phyloP scores from a whole-genome alignment of 2,888 invertebrate genomes.

The Campoplex capitator region DNA sequence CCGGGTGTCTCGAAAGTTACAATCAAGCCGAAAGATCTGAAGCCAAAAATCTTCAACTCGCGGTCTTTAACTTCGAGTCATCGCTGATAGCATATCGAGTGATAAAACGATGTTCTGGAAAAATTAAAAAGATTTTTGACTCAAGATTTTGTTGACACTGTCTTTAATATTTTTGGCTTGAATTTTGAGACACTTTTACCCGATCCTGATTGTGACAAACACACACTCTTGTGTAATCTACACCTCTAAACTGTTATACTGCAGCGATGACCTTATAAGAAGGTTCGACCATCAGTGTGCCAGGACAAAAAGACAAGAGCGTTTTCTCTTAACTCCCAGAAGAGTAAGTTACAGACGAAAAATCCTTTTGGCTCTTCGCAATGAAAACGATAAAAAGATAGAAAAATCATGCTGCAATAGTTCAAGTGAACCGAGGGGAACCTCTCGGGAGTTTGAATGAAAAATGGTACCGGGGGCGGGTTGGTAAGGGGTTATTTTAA shows the following conservation, averaged over 20 bases:
- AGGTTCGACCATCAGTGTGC: constrained; percentile 23
- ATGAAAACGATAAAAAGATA: constrained; percentile 45
- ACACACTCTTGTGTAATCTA: not conserved
- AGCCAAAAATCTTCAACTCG: not conserved
- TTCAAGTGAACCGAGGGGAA: constrained; percentile 13
- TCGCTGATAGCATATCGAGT: not conserved
- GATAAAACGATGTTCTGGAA: not conserved
- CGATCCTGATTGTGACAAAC: not conserved
- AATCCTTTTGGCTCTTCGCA: constrained; percentile 45
- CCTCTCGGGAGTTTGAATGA: constrained; percentile 48
- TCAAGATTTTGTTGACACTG: not conserved
- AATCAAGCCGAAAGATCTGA: not conserved
- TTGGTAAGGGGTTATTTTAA: constrained; percentile 49
- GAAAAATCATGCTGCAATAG: constrained; percentile 34
- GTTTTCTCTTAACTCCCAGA: constrained; percentile 37
- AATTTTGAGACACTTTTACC: not conserved
- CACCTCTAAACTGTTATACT: constrained; percentile 8
- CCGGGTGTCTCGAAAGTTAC: not conserved
- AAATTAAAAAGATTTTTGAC: too few species aligned
- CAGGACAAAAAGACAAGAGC: constrained; percentile 31
- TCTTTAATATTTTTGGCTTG: not conserved
- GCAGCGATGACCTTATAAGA: not conserved
- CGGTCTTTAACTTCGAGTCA: not conserved
- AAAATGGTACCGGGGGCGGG: constrained; percentile 47
- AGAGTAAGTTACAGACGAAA: constrained; percentile 44